These are phyloP conservation scores for Clarias pachynema DNA, from an alignment of 2,797 vertebrate species.

Conservation along the genomic window DNA sequence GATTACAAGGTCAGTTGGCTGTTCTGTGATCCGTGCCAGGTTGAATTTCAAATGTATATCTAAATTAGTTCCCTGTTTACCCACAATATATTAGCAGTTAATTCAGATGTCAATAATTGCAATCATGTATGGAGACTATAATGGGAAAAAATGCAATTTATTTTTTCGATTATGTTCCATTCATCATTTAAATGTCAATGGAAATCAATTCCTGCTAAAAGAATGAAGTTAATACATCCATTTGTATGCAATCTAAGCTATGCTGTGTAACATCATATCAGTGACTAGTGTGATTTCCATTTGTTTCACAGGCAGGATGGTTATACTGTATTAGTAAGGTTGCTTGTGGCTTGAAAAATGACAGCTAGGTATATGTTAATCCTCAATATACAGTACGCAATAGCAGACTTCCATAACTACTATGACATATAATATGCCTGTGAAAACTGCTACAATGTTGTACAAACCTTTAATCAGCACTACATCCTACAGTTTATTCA, in stretches of 20 bases:
- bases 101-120: conserved; percentile 12
- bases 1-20: conserved; percentile 14
- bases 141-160: conserved; percentile 6
- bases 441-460: neutral
- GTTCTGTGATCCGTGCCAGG: conserved; percentile 8
- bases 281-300: conserved; percentile 12
- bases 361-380: conserved; percentile 24
- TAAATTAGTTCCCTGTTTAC: conserved; percentile 15
- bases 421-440: neutral
- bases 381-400: conserved; percentile 4
- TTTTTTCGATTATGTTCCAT: conserved; percentile 15
- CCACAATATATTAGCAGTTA: neutral
- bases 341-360: conserved; percentile 20
- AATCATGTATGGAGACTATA: neutral
- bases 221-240: conserved; percentile 2
- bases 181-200: conserved; percentile 15
- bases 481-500: neutral
- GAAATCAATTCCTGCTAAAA: neutral
- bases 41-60: conserved; percentile 16
- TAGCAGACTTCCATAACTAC: neutral
- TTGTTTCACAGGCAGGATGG: conserved; percentile 17
- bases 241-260: conserved; percentile 33
- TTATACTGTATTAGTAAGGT: conserved; percentile 25
- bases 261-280: conserved; percentile 16
- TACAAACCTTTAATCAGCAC: neutral